Percentiles rank a stretch among this genome's conserved stretches.
These are phyloP conservation scores for Rhynchopsitta pachyrhyncha DNA, from an alignment of 2,113 vertebrate species.

Conservation along the genomic window DNA sequence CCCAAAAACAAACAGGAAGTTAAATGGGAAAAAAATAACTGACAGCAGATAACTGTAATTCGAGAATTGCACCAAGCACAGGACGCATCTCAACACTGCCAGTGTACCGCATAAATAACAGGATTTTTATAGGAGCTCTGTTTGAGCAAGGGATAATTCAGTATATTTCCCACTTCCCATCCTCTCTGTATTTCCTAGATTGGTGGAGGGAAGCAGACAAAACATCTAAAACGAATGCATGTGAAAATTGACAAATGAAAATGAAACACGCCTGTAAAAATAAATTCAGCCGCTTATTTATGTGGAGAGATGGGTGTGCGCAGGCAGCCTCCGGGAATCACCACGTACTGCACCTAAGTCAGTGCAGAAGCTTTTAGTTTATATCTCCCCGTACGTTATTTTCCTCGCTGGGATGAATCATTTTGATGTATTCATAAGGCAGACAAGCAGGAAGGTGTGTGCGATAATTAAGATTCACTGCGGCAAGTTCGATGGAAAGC, in stretches of 20 bases:
- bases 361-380: neutral
- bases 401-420: neutral
- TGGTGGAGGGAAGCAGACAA: neutral
- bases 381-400: neutral
- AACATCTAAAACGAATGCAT: neutral
- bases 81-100: neutral
- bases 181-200: neutral
- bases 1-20: neutral
- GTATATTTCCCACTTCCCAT: neutral
- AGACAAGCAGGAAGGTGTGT: neutral
- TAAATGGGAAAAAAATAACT: neutral
- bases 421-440: neutral
- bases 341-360: neutral
- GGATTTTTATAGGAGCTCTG: neutral
- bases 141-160: neutral
- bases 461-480: neutral
- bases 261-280: neutral
- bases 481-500: neutral
- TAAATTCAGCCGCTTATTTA: neutral
- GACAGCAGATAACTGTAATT: neutral
- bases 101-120: neutral
- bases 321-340: neutral
- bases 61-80: neutral
- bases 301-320: neutral
- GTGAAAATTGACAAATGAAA: neutral